phyloP scores from a whole-genome alignment of 2,113 vertebrate species.

The Phalacrocorax aristotelis region DNA sequence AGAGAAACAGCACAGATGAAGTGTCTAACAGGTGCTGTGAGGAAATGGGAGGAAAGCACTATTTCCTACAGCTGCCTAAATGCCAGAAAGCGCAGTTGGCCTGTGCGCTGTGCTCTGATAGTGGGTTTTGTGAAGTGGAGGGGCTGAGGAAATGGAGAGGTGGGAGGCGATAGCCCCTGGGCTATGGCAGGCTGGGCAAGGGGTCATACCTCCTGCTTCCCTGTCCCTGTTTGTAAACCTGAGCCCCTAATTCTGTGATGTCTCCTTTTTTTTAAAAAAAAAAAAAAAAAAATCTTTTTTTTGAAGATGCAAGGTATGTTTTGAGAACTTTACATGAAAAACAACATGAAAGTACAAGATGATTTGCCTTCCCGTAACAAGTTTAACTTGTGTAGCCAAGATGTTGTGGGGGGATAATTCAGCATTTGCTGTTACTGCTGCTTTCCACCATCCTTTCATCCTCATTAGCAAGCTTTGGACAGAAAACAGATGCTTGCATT shows the following conservation, averaged over 20 bases:
- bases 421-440: not conserved
- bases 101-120: fast-evolving
- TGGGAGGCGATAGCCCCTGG: no score
- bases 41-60: not conserved
- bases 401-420: not conserved
- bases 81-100: not conserved
- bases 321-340: not conserved
- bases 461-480: not conserved
- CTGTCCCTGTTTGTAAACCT: no score
- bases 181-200: no score
- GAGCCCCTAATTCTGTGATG: fast-evolving
- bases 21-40: not conserved
- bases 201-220: no score
- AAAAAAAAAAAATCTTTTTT: not conserved
- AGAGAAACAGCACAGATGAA: not conserved
- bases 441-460: not conserved
- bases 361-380: not conserved
- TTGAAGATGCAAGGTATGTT: not conserved
- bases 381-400: not conserved
- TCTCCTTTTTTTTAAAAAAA: no score
- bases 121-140: not conserved
- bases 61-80: not conserved
- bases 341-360: fast-evolving
- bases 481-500: not conserved
- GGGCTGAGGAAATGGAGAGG: no score